Evolutionary conservation across 1,140 invertebrate species (phyloP), one percentile per base, ranked within the genome.

Genomic region (Vanessa atalanta): DNA sequence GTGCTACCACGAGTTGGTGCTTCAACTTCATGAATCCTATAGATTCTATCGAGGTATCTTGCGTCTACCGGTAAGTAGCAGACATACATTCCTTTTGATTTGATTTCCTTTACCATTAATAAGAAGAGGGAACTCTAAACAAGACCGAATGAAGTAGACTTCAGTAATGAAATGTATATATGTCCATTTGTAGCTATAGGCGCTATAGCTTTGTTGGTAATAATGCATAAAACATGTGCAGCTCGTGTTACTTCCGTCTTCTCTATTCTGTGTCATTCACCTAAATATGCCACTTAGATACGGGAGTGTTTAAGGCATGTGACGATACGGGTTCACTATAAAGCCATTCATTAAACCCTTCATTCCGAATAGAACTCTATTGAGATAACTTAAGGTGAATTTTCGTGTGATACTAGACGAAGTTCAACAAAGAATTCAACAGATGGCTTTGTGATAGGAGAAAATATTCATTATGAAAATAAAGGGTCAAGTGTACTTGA

Each of bases 341-440:
- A 64, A 69, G 68, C 50, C 60, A 74, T 69, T 74, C 61, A 65
- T 74, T 69, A 74, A 26, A 20, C 37, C 16, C 23, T 9, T 26
- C 14, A 15, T n/a, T 37, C 26, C 12, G n/a, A 15, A 15, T 26
- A 23, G 48, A 53, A 65, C 70, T 20, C 13, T 65, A 53, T 9
- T 15, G 1, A 1, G 0, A 16, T 0, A 53, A 2, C 11, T 37
- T 71, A 71, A 64, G 16, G 47, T 65, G 12, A 15, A 71, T 14
- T 43, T 51, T 71, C 7, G 11, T 12, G 7, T 53, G 26, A 53
- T 7, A 65, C 26, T 43, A 66, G 72, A 83, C 80, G 79, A 80
- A 79, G 78, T 85, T 83, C 66, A 69, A 86, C 83, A 86, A 84
- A 88, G 82, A 85, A 82, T 83, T 84, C 83, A 88, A 88, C 83